Evolutionary conservation across 2,888 invertebrate species (phyloP).

Genomic region (Rosalia funebris): DNA sequence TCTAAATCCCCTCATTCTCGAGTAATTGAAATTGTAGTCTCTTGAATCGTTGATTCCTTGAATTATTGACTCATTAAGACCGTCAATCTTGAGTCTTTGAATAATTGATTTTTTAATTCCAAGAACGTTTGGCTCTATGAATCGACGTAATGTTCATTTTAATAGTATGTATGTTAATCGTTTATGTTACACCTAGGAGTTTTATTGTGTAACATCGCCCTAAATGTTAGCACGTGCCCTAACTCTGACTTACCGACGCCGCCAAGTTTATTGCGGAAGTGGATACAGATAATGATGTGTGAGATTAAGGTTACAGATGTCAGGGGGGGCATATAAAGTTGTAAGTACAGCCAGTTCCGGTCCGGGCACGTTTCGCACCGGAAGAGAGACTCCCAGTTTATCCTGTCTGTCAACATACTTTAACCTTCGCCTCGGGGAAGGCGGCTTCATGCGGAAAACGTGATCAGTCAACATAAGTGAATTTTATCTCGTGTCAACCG

Average conservation of each 20-base stretch:
- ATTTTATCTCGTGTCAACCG: conserved; percentile 53
- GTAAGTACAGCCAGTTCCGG: conserved; percentile 52
- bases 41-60: too few species aligned
- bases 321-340: conserved; percentile 37
- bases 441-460: conserved; percentile 54
- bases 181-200: too few species aligned
- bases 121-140: too few species aligned
- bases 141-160: too few species aligned
- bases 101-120: too few species aligned
- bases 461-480: conserved; percentile 59
- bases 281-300: conserved; percentile 31
- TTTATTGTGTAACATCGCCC: too few species aligned
- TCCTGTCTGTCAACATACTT: conserved; percentile 58
- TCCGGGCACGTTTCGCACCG: conserved; percentile 55
- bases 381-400: conserved; percentile 56
- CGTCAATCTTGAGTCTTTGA: too few species aligned
- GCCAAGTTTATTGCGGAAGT: background rate
- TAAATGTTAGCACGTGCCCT: too few species aligned
- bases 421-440: conserved; percentile 52
- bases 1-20: too few species aligned
- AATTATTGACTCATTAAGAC: too few species aligned
- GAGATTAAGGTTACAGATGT: conserved; percentile 37
- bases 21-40: too few species aligned
- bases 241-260: background rate
- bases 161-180: too few species aligned